phyloP scores from a whole-genome alignment of 2,888 invertebrate species.

The Eristalis tenax region DNA sequence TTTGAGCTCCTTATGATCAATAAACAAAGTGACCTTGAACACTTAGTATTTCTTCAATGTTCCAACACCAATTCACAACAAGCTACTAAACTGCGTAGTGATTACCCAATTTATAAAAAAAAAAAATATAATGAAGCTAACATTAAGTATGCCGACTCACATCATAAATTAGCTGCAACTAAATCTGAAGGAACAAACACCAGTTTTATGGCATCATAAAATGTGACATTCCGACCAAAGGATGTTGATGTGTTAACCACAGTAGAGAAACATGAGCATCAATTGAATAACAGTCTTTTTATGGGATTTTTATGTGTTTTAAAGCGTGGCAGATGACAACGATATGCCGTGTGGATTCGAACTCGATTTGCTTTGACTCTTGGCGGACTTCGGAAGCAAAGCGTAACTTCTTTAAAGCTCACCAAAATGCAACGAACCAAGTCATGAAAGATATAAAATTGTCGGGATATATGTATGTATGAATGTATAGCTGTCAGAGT shows the following conservation, averaged over 20 bases:
- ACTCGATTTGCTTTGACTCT: not conserved
- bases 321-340: constrained; percentile 67
- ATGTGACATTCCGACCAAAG: constrained; percentile 35
- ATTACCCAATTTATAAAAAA: not conserved
- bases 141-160: not conserved
- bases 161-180: constrained; percentile 26
- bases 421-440: constrained; percentile 62
- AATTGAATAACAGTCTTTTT: constrained; percentile 66
- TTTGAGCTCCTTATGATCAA: not conserved
- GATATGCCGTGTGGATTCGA: not conserved
- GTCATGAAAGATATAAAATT: constrained; percentile 21
- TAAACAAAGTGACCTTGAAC: not conserved
- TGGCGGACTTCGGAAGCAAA: constrained; percentile 19
- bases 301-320: constrained; percentile 64
- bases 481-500: not conserved
- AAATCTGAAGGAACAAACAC: constrained; percentile 31
- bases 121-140: not conserved
- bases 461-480: not conserved
- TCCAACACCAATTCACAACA: not conserved
- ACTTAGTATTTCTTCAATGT: not conserved
- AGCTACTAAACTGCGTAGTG: not conserved
- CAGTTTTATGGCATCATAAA: constrained; percentile 49
- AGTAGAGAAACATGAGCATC: constrained; percentile 32
- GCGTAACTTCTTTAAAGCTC: constrained; percentile 63
- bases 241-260: constrained; percentile 59